These are phyloP conservation scores for Ecdyonurus torrentis DNA, from an alignment of 2,888 invertebrate species.

Conservation along the genomic window DNA sequence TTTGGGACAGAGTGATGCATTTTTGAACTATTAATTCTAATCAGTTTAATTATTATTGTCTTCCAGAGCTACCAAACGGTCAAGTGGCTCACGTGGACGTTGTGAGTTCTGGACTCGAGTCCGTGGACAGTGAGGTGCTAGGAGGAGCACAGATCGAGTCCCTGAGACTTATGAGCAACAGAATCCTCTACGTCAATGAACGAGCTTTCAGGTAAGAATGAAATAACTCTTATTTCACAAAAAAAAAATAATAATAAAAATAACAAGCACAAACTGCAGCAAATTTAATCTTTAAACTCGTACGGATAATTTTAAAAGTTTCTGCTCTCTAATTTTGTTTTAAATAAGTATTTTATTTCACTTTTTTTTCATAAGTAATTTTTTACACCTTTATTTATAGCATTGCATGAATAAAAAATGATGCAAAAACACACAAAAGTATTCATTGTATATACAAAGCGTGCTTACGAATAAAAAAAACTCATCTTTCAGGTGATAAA, in stretches of 20 bases:
- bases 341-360: too few relatives aligned
- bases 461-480: too few relatives aligned
- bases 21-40: too few relatives aligned
- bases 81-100: conserved; percentile 69
- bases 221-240: not conserved
- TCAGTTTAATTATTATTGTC: too few relatives aligned
- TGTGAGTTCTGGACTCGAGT: conserved; percentile 61
- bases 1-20: too few relatives aligned
- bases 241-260: too few relatives aligned
- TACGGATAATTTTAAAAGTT: too few relatives aligned
- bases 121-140: conserved; percentile 63
- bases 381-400: not conserved
- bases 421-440: not conserved
- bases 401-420: not conserved
- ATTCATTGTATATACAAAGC: not conserved
- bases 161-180: conserved; percentile 66
- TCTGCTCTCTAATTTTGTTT: too few relatives aligned
- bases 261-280: too few relatives aligned
- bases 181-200: conserved; percentile 59
- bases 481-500: too few relatives aligned
- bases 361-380: too few relatives aligned
- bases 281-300: too few relatives aligned
- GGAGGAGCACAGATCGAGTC: conserved; percentile 47
- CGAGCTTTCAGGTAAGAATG: conserved; percentile 52
- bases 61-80: conserved; percentile 63